Percentiles rank a stretch among this genome's conserved stretches.
Evolutionary conservation across 2,888 invertebrate genomes (phyloP).

Genomic region (Venusia cambrica): DNA sequence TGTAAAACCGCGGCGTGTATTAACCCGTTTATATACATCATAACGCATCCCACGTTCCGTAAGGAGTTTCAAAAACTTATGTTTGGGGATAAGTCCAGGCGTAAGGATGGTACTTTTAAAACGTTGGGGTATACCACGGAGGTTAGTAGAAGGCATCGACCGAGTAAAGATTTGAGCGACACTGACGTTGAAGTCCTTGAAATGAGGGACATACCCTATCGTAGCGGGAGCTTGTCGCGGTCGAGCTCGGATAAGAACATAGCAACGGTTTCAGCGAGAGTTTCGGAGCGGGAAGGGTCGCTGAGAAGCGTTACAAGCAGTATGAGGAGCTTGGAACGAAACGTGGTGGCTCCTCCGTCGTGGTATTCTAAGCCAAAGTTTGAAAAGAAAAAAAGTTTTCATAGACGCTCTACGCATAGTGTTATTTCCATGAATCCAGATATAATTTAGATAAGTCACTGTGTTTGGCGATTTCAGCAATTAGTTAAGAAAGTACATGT

Average conservation of each 20-base stretch:
- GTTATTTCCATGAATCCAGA: slow-evolving; percentile 44
- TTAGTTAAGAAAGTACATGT: no score
- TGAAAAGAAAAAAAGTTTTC: slow-evolving; percentile 69
- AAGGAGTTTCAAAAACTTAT: slow-evolving; percentile 79
- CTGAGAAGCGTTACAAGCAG: slow-evolving; percentile 49
- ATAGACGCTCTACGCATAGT: slow-evolving; percentile 61
- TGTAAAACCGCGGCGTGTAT: slow-evolving; percentile 91
- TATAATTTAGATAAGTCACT: slow-evolving; percentile 32
- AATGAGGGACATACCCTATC: slow-evolving; percentile 73
- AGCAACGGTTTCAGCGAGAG: slow-evolving; percentile 56
- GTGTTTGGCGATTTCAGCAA: background rate
- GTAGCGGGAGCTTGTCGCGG: slow-evolving; percentile 35
- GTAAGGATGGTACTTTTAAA: slow-evolving; percentile 61
- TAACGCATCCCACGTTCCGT: slow-evolving; percentile 89
- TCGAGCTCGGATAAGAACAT: slow-evolving; percentile 34
- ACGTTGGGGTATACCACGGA: slow-evolving; percentile 59
- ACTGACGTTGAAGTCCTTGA: slow-evolving; percentile 78
- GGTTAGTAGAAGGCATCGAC: slow-evolving; percentile 49
- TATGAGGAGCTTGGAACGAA: slow-evolving; percentile 64
- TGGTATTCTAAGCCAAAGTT: slow-evolving; percentile 80
- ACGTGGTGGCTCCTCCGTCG: slow-evolving; percentile 66
- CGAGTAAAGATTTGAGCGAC: slow-evolving; percentile 67
- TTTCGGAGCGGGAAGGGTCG: slow-evolving; percentile 55
- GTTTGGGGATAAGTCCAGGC: slow-evolving; percentile 58
- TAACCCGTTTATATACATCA: slow-evolving; percentile 90